These are phyloP conservation scores for Corythoichthys haematopterus DNA, from an alignment of 2,113 vertebrate species.

Conservation along the genomic window DNA sequence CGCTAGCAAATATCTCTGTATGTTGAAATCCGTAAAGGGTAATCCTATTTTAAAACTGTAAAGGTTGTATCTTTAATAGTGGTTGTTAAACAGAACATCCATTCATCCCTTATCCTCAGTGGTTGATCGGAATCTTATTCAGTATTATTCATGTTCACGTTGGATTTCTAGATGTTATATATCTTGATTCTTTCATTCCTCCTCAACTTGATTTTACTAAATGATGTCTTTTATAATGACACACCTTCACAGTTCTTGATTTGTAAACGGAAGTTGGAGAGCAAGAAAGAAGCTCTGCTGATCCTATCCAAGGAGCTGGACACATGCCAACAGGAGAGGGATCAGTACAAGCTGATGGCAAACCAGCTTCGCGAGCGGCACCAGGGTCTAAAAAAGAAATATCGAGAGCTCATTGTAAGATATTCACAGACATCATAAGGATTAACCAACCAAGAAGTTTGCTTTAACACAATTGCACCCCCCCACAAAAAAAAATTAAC, in stretches of 20 bases:
- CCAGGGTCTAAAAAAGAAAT: conserved; percentile 93
- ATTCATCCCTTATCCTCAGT: neutral
- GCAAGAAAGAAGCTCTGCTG: conserved; percentile 91
- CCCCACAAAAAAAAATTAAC: conserved; percentile 47
- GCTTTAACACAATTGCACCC: neutral
- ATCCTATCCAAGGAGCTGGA: conserved; percentile 97
- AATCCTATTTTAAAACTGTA: neutral
- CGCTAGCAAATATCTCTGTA: neutral
- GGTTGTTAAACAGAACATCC: neutral
- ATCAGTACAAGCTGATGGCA: conserved; percentile 97
- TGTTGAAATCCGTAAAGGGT: neutral
- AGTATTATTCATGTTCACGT: neutral
- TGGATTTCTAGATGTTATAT: neutral
- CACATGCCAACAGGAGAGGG: conserved; percentile 91
- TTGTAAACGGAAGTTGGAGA: conserved; percentile 91
- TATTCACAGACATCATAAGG: neutral
- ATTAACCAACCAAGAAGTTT: neutral
- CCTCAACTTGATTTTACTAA: neutral
- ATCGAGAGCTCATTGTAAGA: conserved; percentile 88
- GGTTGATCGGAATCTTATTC: neutral
- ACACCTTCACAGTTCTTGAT: conserved; percentile 78
- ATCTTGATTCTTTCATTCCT: neutral
- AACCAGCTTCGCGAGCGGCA: conserved; percentile 92
- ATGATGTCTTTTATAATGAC: neutral
- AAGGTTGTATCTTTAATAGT: neutral